Percentiles rank a stretch among this genome's conserved stretches.
Evolutionary conservation across 2,113 vertebrate species (phyloP).

Genomic region (Melanostigma gelatinosum): DNA sequence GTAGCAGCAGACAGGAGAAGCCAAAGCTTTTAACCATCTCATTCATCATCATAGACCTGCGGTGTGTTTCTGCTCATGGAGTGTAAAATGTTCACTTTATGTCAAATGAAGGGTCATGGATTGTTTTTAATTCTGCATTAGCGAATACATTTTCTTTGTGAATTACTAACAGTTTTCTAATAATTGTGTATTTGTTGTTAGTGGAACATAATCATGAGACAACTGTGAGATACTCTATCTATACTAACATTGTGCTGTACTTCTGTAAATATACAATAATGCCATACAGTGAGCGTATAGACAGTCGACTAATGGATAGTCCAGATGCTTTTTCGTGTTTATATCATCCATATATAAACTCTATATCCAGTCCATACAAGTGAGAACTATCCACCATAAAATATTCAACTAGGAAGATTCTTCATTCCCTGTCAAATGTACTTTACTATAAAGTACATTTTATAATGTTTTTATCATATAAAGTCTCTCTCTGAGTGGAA

Average conservation of each 20-base stretch:
- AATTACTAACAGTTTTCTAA: neutral
- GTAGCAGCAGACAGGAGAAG: constrained; percentile 36
- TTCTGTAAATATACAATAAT: neutral
- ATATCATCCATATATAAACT: no score
- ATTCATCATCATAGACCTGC: constrained; percentile 29
- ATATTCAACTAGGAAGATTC: no score
- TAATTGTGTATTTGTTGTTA: neutral
- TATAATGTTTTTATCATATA: no score
- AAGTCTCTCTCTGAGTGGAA: no score
- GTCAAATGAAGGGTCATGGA: neutral
- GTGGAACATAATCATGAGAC: neutral
- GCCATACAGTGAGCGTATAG: no score
- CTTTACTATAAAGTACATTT: no score
- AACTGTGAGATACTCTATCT: neutral
- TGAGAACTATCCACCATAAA: no score
- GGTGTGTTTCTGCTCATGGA: neutral
- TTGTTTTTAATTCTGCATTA: neutral
- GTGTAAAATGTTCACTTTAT: neutral
- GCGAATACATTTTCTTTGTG: neutral
- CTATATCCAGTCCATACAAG: no score
- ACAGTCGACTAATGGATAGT: neutral
- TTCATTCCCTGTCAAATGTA: no score
- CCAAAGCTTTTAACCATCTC: constrained; percentile 24
- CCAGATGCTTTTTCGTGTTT: no score
- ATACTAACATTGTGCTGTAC: neutral